Base-by-base conservation (phyloP, 2,797 vertebrate genomes). In the Limnodromus scolopaceus region DNA sequence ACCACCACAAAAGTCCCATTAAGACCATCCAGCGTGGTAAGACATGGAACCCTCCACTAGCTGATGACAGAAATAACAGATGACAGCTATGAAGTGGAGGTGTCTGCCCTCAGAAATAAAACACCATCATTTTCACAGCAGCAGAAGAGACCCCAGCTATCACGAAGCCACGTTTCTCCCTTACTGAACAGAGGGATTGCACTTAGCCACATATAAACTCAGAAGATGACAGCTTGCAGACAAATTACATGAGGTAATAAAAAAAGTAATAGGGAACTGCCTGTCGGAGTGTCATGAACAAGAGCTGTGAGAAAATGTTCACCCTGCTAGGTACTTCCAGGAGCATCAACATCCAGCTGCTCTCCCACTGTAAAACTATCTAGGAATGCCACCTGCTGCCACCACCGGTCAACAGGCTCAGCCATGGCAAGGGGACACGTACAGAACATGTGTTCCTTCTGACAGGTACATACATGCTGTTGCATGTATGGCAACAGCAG, bases 91-190 rank as follows among this genome's bases (percentile, higher is more conserved):
- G 23, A 54, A 46, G 25, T 24, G 38, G 15, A 78, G 22, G 9
- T 43, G 24, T 90, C 28, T 51, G 25, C 24, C 38, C 57, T 45
- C 54, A 69, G 45, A 87, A 92, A 71, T 12, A 58, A 55, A 76
- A 9, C 24, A 63, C 7, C 2, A 1, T 13, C 4, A 0, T 68
- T 84, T 93, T 57, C 12, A 2, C 25, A 65, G 27, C 0, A 2
- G 55, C 28, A 70, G 32, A 74, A 60, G 43, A 54, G 27, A 53
- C 9, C 8, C 5, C 63, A 60, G 46, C 22, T 74, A 55, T n/a
- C 51, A 57, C 36, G 5, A 41, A 85, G 71, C 19, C 24, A 9
- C 2, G 0, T 32, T 75, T 74, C 41, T 76, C 16, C 28, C 53
- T 51, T 18, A 7, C 20, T 41, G 38, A 92, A 74, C 19, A 54